Evolutionary conservation across 2,113 vertebrate species (phyloP).

Genomic region (Riparia riparia): DNA sequence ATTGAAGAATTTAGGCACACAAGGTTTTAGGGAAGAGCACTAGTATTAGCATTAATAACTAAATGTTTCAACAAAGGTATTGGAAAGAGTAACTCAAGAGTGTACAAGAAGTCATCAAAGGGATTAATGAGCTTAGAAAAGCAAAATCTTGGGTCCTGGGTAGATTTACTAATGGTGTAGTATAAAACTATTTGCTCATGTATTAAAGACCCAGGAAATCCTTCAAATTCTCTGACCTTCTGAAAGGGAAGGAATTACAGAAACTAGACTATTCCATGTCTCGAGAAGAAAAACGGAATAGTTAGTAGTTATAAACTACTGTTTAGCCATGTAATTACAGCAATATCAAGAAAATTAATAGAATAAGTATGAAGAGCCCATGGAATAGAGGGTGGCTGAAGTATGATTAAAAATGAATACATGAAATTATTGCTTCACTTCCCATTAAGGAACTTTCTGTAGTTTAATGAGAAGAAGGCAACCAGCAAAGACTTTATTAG

Average conservation of each 20-base stretch:
- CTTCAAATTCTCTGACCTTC: not conserved
- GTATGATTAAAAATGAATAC: not conserved
- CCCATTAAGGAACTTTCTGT: not conserved
- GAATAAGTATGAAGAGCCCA: not conserved
- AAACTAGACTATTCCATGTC: not conserved
- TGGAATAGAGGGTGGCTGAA: not conserved
- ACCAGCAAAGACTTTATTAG: not conserved
- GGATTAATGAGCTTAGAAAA: not conserved
- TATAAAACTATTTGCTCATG: not conserved
- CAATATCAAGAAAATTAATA: not conserved
- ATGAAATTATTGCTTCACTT: not conserved
- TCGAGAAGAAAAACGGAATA: not conserved
- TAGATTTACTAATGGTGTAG: not conserved
- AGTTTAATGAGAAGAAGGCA: not conserved
- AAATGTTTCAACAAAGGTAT: not conserved
- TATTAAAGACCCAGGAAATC: not conserved
- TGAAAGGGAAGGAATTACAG: not conserved
- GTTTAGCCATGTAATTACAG: not conserved
- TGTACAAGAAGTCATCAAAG: not conserved
- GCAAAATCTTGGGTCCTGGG: not conserved
- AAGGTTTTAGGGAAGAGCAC: not conserved
- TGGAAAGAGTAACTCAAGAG: not conserved
- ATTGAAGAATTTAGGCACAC: not conserved
- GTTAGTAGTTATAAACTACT: not conserved
- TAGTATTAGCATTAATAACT: not conserved